Evolutionary conservation across 2,797 vertebrate species (phyloP).

Genomic region (Gambelia wislizenii): DNA sequence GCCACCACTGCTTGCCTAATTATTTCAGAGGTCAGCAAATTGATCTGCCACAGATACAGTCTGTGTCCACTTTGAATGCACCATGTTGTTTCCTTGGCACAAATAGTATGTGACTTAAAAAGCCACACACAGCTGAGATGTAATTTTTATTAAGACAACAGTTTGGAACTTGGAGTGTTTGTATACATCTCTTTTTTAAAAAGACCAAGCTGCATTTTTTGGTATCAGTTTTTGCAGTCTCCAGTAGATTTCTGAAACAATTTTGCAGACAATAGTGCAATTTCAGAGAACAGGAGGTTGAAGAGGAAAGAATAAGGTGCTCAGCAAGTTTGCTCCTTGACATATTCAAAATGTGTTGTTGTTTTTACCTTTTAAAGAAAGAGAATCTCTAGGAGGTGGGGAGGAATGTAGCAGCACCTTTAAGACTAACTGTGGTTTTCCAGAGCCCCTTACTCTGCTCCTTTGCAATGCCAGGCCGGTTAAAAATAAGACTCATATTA

Average conservation of each 20-base stretch:
- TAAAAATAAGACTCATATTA: too few relatives aligned
- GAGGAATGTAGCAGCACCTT: too few relatives aligned
- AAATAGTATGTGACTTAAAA: fast-evolving
- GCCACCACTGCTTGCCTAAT: constrained; percentile 16
- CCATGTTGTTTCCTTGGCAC: constrained; percentile 12
- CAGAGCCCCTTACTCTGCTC: too few relatives aligned
- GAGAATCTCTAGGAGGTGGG: not conserved
- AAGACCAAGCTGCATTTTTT: not conserved
- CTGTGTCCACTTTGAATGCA: not conserved
- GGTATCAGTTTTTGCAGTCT: not conserved
- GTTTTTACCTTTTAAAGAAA: not conserved
- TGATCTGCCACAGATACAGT: constrained; percentile 47
- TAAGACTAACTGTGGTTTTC: too few relatives aligned
- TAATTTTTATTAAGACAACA: not conserved
- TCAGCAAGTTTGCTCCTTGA: not conserved
- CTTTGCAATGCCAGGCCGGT: too few relatives aligned
- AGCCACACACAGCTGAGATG: constrained; percentile 33
- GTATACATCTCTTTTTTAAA: not conserved
- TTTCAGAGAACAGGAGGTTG: not conserved
- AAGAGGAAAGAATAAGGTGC: not conserved
- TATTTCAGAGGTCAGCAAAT: constrained; percentile 63
- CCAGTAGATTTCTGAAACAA: not conserved
- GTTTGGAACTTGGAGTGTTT: not conserved
- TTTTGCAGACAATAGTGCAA: not conserved
- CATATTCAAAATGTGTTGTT: not conserved